Evolutionary conservation across 2,797 vertebrate genomes (phyloP).

Genomic region (Intellagama lesueurii): DNA sequence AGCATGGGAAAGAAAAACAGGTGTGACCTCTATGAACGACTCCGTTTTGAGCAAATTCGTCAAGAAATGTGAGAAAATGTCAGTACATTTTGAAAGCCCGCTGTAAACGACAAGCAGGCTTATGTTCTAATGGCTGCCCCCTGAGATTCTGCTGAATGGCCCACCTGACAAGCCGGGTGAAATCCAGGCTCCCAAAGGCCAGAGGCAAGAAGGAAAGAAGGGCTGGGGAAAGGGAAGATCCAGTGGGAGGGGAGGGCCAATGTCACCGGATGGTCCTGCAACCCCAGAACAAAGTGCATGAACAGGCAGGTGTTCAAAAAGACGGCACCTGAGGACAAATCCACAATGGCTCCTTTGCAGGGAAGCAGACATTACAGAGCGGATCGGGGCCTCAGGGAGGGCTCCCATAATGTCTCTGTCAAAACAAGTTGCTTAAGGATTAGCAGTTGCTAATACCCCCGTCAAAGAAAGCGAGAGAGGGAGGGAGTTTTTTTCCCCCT

Average conservation of each 20-base stretch:
- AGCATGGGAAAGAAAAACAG: too few species aligned
- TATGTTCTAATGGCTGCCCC: conserved; percentile 38
- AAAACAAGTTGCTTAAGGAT: conserved; percentile 82
- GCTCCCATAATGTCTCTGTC: conserved; percentile 76
- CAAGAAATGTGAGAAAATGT: conserved; percentile 31
- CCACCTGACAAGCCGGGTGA: conserved; percentile 59
- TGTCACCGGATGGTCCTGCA: conserved; percentile 44
- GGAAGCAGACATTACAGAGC: conserved; percentile 71
- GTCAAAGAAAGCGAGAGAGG: conserved; percentile 59
- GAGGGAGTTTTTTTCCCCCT: conserved; percentile 59
- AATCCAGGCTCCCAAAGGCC: conserved; percentile 67
- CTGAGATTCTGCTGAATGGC: conserved; percentile 69
- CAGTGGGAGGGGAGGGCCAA: background rate
- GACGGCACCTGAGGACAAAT: conserved; percentile 66
- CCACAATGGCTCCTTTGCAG: conserved; percentile 77
- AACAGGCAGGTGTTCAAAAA: conserved; percentile 61
- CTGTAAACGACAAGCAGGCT: conserved; percentile 61
- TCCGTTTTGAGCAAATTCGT: background rate
- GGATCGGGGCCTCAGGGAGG: too few species aligned
- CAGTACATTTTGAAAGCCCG: conserved; percentile 48
- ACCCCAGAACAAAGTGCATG: conserved; percentile 70
- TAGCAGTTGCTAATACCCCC: conserved; percentile 76
- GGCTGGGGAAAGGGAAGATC: conserved; percentile 30
- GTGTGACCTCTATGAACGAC: too few species aligned
- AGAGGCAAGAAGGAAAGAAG: conserved; percentile 31